These are phyloP conservation scores for Cynopterus sphinx DNA, from an alignment of 2,797 vertebrate species.

Conservation along the genomic window DNA sequence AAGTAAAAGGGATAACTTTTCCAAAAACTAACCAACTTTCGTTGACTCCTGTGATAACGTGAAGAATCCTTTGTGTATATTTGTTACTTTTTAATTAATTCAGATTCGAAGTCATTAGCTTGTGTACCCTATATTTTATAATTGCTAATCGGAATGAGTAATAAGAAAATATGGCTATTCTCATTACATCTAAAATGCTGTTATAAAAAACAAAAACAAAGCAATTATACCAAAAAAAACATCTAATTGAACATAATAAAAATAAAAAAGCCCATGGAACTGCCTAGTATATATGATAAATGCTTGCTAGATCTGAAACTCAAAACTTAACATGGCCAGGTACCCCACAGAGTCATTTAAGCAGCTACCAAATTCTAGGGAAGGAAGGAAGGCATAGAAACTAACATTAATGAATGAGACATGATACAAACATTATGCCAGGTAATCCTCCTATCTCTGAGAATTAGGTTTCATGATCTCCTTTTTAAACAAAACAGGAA, in stretches of 20 bases:
- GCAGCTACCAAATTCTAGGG: not conserved
- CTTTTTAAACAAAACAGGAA: not conserved
- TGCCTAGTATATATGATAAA: not conserved
- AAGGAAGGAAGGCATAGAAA: not conserved
- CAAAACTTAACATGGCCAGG: not conserved
- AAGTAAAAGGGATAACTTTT: not conserved
- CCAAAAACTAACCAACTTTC: not conserved
- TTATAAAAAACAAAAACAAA: not conserved
- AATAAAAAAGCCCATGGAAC: not conserved
- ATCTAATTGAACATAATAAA: not conserved
- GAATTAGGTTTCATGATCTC: not conserved
- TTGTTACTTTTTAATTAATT: constrained; percentile 16
- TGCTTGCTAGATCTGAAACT: not conserved
- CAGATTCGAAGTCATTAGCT: not conserved
- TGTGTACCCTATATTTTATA: not conserved
- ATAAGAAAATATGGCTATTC: not conserved
- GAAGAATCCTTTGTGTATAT: not conserved
- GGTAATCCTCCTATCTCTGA: not conserved
- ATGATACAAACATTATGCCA: not conserved
- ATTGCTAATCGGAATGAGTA: not conserved
- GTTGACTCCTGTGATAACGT: not conserved
- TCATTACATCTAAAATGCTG: not conserved
- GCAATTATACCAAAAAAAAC: not conserved
- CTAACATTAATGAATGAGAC: not conserved
- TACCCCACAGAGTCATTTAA: not conserved